phyloP scores from a whole-genome alignment of 2,888 invertebrate genomes.

The Acleris literana region DNA sequence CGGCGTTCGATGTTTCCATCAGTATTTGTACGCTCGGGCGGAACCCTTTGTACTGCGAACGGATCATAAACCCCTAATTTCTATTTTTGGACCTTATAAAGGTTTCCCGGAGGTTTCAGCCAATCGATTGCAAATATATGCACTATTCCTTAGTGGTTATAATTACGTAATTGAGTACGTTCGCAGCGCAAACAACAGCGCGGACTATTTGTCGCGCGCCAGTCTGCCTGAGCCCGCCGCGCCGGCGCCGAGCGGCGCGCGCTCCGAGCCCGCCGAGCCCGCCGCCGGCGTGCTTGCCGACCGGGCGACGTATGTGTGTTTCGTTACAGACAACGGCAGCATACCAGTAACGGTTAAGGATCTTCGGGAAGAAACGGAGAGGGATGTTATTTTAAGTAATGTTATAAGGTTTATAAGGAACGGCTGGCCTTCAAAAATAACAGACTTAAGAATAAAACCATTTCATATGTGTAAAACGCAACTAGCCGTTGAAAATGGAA shows the following conservation, averaged over 20 bases:
- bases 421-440: conserved; percentile 20
- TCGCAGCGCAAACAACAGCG: conserved; percentile 14
- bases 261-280: conserved; percentile 1
- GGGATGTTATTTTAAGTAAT: background rate
- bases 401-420: background rate
- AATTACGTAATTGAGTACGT: too few relatives aligned
- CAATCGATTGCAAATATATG: too few relatives aligned
- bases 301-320: conserved; percentile 17
- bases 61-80: conserved; percentile 22
- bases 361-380: background rate
- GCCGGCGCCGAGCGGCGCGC: background rate
- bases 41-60: conserved; percentile 23
- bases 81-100: conserved; percentile 5
- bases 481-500: conserved; percentile 13
- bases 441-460: background rate
- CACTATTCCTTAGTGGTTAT: too few relatives aligned
- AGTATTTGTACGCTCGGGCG: conserved; percentile 24
- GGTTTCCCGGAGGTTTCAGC: conserved; percentile 23
- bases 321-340: background rate
- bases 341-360: conserved; percentile 8
- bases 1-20: conserved; percentile 27
- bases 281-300: conserved; percentile 2
- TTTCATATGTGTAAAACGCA: conserved; percentile 6
- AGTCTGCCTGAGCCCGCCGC: background rate
- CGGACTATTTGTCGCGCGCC: conserved; percentile 6